Conservation (phyloP, 1,140 invertebrate species). For the Elymnias hypermnestra region DNA sequence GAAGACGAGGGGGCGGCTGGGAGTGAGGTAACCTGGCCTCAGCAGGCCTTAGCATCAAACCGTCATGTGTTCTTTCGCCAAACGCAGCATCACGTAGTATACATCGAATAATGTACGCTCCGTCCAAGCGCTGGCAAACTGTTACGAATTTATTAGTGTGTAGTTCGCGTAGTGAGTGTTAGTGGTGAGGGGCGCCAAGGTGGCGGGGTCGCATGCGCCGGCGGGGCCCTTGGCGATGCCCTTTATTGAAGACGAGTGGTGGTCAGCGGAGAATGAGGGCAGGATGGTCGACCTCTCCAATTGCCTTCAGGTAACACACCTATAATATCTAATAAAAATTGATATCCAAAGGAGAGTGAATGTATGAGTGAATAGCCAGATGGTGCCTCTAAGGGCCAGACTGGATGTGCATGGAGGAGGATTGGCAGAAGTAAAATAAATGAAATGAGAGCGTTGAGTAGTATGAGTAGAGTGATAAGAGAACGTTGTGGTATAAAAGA, state of each 20-base stretch:
- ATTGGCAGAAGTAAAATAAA: no score
- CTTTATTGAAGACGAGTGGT: conserved; percentile 95
- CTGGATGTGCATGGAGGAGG: no score
- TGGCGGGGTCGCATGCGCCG: conserved; percentile 79
- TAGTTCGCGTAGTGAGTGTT: conserved; percentile 48
- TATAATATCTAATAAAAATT: not conserved
- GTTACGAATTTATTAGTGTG: conserved; percentile 68
- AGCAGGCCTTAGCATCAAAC: conserved; percentile 27
- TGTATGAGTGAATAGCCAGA: no score
- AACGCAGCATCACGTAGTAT: conserved; percentile 45
- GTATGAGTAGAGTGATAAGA: no score
- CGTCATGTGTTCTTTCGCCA: conserved; percentile 53
- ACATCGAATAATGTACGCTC: conserved; percentile 68
- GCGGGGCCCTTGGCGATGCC: conserved; percentile 87
- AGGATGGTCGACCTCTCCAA: conserved; percentile 93
- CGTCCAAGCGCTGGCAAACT: conserved; percentile 70
- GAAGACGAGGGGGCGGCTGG: conserved; percentile 59
- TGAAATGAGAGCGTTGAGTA: no score
- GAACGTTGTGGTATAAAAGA: no score
- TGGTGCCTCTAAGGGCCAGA: no score
- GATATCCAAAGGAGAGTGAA: no score
- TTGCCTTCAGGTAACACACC: conserved; percentile 83
- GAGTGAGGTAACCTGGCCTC: conserved; percentile 71
- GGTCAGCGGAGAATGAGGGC: conserved; percentile 93
- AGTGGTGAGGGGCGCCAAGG: conserved; percentile 48